These are phyloP conservation scores for Delphinus delphis DNA, from an alignment of 2,113 vertebrate species.

Conservation along the genomic window DNA sequence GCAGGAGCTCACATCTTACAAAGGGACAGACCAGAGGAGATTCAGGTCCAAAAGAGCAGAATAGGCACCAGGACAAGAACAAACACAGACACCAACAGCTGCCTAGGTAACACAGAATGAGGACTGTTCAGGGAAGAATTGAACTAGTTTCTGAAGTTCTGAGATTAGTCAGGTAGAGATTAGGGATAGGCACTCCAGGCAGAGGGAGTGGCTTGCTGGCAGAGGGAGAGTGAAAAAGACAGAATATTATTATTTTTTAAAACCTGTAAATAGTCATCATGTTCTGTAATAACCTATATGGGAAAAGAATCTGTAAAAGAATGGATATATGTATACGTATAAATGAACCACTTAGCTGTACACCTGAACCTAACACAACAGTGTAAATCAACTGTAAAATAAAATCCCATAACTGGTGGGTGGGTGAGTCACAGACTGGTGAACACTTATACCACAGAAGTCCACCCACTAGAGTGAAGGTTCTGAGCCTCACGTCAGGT, in stretches of 20 bases:
- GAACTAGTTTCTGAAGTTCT: neutral
- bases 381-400: neutral
- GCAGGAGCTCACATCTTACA: neutral
- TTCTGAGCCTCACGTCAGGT: too few species aligned
- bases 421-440: too few species aligned
- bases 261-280: neutral
- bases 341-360: neutral
- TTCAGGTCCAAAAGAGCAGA: neutral
- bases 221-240: neutral
- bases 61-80: neutral
- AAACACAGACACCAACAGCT: neutral
- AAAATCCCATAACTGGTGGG: too few species aligned
- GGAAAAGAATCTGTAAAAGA: neutral
- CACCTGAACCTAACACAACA: neutral
- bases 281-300: neutral
- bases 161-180: neutral
- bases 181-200: neutral
- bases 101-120: neutral
- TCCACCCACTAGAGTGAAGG: too few species aligned
- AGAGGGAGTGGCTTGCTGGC: neutral
- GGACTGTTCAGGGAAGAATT: neutral
- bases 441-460: too few species aligned
- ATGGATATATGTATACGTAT: neutral
- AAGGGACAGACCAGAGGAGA: neutral
- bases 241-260: neutral